A percentile compares a stretch with the other conserved stretches of the same genome.
Evolutionary conservation across 2,113 vertebrate genomes (phyloP).

Genomic region (Onychorhynchus coronatus): DNA sequence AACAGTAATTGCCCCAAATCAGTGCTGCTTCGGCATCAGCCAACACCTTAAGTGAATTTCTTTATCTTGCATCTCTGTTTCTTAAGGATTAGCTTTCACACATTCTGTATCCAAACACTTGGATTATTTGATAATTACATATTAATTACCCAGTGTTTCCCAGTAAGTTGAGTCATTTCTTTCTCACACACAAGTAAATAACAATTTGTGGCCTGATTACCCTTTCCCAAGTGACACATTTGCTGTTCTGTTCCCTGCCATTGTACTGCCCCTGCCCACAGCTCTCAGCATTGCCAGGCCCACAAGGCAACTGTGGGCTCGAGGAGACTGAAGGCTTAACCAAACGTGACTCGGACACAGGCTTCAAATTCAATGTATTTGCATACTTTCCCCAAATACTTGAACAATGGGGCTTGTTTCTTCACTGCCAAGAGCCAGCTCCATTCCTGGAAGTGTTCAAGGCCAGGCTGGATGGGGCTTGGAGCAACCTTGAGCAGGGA

Average conservation of each 20-base stretch:
- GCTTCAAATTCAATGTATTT: not conserved
- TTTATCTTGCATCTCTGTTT: not conserved
- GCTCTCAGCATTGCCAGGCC: rapidly evolving
- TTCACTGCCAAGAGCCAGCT: not conserved
- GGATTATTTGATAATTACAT: not conserved
- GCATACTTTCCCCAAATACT: not conserved
- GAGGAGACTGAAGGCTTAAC: not conserved
- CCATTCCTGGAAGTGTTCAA: not conserved
- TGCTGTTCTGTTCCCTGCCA: not conserved
- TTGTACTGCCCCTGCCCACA: not conserved
- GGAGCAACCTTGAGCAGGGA: not conserved
- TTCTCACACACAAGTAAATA: not conserved
- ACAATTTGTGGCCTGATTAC: not conserved
- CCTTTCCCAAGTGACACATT: not conserved
- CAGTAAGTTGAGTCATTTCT: not conserved
- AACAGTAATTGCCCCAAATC: not conserved
- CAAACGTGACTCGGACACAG: not conserved
- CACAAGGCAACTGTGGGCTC: rapidly evolving
- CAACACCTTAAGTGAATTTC: not conserved
- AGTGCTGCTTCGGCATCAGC: not conserved
- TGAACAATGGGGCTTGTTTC: not conserved
- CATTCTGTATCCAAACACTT: not conserved
- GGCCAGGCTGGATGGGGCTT: not conserved
- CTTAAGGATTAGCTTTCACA: not conserved
- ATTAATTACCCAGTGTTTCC: not conserved